Percentiles rank a stretch among this genome's conserved stretches.
phyloP scores from a whole-genome alignment of 2,113 vertebrate genomes.

The Ctenodactylus gundi region DNA sequence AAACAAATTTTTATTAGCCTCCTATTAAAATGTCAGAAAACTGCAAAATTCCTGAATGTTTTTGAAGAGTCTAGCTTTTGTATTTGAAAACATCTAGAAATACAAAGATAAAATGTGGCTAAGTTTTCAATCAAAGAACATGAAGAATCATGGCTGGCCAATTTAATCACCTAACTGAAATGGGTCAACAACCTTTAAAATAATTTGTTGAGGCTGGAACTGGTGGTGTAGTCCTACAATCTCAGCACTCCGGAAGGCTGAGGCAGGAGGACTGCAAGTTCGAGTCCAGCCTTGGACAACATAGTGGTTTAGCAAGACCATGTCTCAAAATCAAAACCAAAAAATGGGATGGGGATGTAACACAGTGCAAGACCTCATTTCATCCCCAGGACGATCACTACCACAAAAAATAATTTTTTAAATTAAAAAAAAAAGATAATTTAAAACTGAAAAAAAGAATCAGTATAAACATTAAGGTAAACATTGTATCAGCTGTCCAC shows the following conservation, averaged over 20 bases:
- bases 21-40: background rate
- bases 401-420: too few relatives aligned
- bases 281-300: too few relatives aligned
- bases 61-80: background rate
- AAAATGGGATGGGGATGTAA: too few relatives aligned
- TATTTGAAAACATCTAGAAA: background rate
- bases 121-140: background rate
- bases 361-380: too few relatives aligned
- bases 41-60: background rate
- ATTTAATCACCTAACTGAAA: background rate
- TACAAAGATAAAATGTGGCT: background rate
- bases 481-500: background rate
- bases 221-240: too few relatives aligned
- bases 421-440: too few relatives aligned
- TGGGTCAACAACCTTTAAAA: background rate
- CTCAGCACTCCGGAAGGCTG: too few relatives aligned
- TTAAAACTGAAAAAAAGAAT: background rate
- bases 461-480: background rate
- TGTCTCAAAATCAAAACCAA: too few relatives aligned
- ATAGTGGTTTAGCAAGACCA: too few relatives aligned
- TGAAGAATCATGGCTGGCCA: background rate
- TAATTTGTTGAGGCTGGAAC: too few relatives aligned
- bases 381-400: too few relatives aligned
- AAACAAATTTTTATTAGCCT: background rate
- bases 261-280: too few relatives aligned